Base-by-base conservation (phyloP, 2,797 vertebrate species). In the Etheostoma perlongum region DNA sequence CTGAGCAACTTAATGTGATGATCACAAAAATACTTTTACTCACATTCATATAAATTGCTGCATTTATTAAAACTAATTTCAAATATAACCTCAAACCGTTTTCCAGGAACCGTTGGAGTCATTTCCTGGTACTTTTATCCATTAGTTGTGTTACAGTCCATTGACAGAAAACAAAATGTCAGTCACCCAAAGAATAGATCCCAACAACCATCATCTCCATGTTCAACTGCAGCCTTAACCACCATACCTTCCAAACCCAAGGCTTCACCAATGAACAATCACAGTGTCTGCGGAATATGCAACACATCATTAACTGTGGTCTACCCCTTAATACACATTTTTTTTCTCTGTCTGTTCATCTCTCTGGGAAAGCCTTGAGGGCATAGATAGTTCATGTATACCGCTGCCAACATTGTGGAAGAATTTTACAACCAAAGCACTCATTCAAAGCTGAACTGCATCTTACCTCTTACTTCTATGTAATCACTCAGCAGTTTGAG, bases 251-350 rank as follows among this genome's bases (percentile, higher is more conserved):
- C 83, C 83, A 85, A 77, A 79, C 82, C 83, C 76, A 23, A 72
- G 62, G 62, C 73, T 85, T 74, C 51, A 72, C 82, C 81, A 85
- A 83, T 67, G 79, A 70, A 79, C 82, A 90, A 88, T 91, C 89
- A 82, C 66, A 67, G 74, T 51, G 88, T 89, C 86, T 88, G 86
- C 76, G 75, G 74, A 88, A 87, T 81, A 83, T 76, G 88, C 84
- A 90, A 84, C 89, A 80, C 85, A 83, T 88, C 86, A 89, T 92
- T 88, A 88, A 88, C 82, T 88, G 88, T 79, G 91, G 92, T 84
- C 68, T 85, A 76, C 71, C 81, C 66, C 66, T 91, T 85, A 91
- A 93, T 90, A 83, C 72, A 30, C 67, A 18, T 61, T 65, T 78
- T 59, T 78, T 78, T 47, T 67, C 60, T 40, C 25, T 42, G 66